Evolutionary conservation across 2,888 invertebrate genomes (phyloP).

Genomic region (Escarpia spicata): DNA sequence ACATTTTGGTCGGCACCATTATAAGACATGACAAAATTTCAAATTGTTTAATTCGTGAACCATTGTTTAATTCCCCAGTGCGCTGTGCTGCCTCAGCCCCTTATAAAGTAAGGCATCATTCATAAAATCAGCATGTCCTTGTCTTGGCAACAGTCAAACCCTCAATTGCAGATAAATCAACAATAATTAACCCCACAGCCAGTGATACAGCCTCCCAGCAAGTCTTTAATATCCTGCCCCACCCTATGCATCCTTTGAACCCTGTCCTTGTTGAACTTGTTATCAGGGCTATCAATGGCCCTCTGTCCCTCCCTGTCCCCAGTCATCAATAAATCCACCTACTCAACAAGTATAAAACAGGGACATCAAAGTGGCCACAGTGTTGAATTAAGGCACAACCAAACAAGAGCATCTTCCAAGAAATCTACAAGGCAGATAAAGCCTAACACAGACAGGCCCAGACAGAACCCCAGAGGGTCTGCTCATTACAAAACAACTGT

Average conservation of each 20-base stretch:
- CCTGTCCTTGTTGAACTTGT: neutral
- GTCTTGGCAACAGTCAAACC: neutral
- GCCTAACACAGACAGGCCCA: neutral
- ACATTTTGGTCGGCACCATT: too few species aligned
- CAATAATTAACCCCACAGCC: conserved; percentile 9
- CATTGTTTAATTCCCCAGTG: too few species aligned
- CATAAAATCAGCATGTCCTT: neutral
- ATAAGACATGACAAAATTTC: too few species aligned
- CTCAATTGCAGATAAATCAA: neutral
- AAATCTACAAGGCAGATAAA: neutral
- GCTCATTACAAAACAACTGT: neutral
- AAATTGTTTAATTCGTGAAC: too few species aligned
- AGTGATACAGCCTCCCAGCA: neutral
- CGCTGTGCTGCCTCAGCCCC: neutral
- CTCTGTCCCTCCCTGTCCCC: neutral
- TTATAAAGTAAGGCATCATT: neutral
- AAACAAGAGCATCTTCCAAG: conserved; percentile 1
- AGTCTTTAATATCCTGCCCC: neutral
- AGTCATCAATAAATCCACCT: neutral
- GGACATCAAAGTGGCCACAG: neutral
- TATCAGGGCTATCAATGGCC: conserved; percentile 1
- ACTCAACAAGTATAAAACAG: conserved; percentile 8
- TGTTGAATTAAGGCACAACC: neutral
- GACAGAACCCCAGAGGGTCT: neutral
- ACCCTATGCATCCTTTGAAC: neutral